Percentiles rank a stretch among this genome's conserved stretches.
Conservation (phyloP, 2,113 vertebrate species). For the Spea multiplicata region DNA sequence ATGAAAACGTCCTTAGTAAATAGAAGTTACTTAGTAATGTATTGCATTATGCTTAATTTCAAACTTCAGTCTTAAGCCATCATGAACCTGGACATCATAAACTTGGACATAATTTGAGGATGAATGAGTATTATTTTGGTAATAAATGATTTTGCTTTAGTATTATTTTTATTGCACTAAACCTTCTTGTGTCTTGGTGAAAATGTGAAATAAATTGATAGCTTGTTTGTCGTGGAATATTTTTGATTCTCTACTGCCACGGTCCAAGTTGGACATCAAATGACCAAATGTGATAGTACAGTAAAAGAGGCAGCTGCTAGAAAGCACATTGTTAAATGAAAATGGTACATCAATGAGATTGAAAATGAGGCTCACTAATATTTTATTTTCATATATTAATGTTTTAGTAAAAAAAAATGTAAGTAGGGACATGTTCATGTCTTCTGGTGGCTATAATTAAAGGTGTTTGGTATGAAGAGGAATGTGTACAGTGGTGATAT, state of each 20-base stretch:
- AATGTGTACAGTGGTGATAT: slow-evolving; percentile 4
- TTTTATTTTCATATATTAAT: neutral
- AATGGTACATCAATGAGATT: neutral
- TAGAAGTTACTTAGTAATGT: slow-evolving; percentile 24
- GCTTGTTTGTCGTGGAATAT: neutral
- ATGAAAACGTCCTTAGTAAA: slow-evolving; percentile 30
- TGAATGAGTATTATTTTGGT: neutral
- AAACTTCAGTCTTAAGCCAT: slow-evolving; percentile 38
- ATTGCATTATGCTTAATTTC: slow-evolving; percentile 1
- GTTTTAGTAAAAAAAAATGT: neutral
- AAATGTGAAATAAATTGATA: neutral
- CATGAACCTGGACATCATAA: neutral
- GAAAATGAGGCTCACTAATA: neutral
- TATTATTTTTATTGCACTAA: neutral
- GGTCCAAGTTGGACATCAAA: too few relatives aligned
- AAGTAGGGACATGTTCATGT: neutral
- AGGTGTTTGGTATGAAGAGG: neutral
- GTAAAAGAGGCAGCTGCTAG: too few relatives aligned
- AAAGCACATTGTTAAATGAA: neutral
- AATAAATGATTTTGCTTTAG: neutral
- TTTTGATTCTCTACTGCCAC: neutral
- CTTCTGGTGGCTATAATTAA: neutral
- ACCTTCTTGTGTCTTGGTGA: neutral
- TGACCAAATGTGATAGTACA: too few relatives aligned
- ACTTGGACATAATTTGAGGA: neutral